phyloP scores from a whole-genome alignment of 1,140 invertebrate species.

The Temnothorax curvispinosus region DNA sequence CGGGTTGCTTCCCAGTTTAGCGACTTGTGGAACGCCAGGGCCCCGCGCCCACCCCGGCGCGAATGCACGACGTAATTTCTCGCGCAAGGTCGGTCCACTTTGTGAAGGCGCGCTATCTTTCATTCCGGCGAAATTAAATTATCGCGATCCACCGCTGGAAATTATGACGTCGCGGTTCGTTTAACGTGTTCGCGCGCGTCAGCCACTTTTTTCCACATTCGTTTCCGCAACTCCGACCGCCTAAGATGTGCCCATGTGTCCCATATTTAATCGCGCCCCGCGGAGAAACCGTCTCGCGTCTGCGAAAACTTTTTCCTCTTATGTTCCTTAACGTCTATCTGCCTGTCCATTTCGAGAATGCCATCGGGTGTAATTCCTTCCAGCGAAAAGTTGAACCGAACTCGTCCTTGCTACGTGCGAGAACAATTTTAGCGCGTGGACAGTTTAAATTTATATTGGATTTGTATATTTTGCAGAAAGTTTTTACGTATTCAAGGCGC shows the following conservation, averaged over 20 bases:
- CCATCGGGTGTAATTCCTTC: background rate
- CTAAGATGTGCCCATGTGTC: background rate
- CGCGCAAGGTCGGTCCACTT: conserved; percentile 32
- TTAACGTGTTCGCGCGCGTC: conserved; percentile 35
- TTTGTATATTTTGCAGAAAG: background rate
- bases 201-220: conserved; percentile 25
- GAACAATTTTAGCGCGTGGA: background rate
- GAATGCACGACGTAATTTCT: conserved; percentile 30
- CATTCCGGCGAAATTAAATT: conserved; percentile 41
- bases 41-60: background rate
- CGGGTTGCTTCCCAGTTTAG: conserved; percentile 35
- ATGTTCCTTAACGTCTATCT: background rate
- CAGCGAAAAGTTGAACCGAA: background rate
- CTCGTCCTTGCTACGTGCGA: background rate
- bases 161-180: conserved; percentile 51
- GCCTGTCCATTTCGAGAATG: background rate
- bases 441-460: background rate
- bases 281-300: background rate
- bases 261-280: background rate
- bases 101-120: conserved; percentile 43
- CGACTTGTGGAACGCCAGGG: conserved; percentile 1
- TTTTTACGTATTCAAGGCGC: background rate
- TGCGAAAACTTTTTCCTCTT: conserved; percentile 24
- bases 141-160: conserved; percentile 37
- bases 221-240: conserved; percentile 4